phyloP scores from a whole-genome alignment of 2,113 vertebrate genomes.

The Gulo gulo region DNA sequence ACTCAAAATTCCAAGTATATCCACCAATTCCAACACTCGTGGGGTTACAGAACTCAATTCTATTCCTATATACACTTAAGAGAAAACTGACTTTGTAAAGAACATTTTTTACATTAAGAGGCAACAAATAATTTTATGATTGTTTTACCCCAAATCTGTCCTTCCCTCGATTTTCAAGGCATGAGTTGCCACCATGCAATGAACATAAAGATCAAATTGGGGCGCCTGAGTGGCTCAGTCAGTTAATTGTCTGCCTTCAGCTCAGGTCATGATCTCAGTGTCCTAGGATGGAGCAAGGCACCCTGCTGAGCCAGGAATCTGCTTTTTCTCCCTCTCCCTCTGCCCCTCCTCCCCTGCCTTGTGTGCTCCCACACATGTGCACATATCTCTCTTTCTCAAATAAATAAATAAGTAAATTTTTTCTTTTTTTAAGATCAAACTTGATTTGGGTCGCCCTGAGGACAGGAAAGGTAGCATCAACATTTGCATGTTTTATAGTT shows the following conservation, averaged over 20 bases:
- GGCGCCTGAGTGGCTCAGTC: neutral
- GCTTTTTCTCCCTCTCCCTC: neutral
- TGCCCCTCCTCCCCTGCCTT: neutral
- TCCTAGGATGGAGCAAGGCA: neutral
- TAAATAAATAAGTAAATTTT: neutral
- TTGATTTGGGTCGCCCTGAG: neutral
- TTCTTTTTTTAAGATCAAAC: neutral
- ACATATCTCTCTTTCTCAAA: neutral
- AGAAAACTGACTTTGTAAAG: neutral
- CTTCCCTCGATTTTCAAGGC: neutral
- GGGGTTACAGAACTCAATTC: neutral
- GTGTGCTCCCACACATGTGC: neutral
- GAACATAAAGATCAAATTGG: neutral
- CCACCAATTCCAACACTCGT: neutral
- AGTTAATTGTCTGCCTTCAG: neutral
- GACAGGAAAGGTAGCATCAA: neutral
- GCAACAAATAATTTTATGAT: neutral
- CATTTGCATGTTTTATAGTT: neutral
- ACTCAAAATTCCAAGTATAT: slow-evolving; percentile 4
- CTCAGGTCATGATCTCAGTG: neutral
- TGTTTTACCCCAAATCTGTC: neutral
- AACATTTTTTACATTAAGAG: neutral
- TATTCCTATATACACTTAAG: neutral
- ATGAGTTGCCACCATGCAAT: neutral
- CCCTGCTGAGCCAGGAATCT: neutral